Base-by-base conservation (phyloP, 2,113 vertebrate species). In the Haemorhous mexicanus region DNA sequence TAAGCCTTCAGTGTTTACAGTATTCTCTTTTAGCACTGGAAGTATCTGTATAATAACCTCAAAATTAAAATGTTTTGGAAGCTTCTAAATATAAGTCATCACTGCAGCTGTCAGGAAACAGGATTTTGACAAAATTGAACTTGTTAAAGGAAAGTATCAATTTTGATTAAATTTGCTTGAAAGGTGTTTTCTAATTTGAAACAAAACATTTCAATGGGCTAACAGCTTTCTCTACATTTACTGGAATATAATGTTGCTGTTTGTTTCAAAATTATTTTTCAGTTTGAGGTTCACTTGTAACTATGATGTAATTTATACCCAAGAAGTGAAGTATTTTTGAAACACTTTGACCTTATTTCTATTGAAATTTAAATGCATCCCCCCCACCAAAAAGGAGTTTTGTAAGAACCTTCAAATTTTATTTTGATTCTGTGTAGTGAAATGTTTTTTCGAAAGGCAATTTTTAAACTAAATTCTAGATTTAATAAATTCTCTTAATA, bases 11-110 rank as follows among this genome's bases (percentile, higher is more conserved):
- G 62, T 73, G 78, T 87, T 96, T 84, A 87, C 24, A 78, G 76
- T 64, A 90, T 94, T 87, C 66, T 90, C 74, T 90, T 96, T 74
- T 85, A 96, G 92, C 49, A 73, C 92, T 94, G 95, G 90, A 93
- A 79, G 62, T 94, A 73, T 91, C 82, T 96, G 78, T 93, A 85
- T 95, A 96, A 96, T 84, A 95, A 94, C 90, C 72, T 96, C 92
- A 89, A 91, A 94, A 96, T 96, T 87, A 87, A 95, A 93, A 93
- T 94, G 62, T 96, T 96, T 93, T 90, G 90, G 78, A 90, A 89
- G 81, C 58, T 91, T 91, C 92, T 96, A 95, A 95, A 93, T 95
- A 94, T 93, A 96, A 95, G 61, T 93, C 94, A 91, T 91, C 93
- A 93, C 87, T 93, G 92, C 90, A 96, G 90, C 95, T 95, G 92